Conservation (phyloP, 2,888 invertebrate genomes). For the Rhorus exstirpatorius region DNA sequence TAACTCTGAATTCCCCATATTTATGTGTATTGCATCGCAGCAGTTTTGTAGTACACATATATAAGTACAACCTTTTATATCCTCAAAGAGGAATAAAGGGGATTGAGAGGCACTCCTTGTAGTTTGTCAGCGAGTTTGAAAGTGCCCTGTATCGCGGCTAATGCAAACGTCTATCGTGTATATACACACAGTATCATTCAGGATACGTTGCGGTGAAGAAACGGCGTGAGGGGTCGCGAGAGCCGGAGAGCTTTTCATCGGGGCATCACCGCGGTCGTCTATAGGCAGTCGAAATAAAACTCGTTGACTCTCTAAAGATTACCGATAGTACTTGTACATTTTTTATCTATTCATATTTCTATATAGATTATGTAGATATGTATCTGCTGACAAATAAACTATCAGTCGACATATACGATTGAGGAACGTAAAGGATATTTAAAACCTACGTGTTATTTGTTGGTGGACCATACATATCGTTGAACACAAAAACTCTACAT, state of each 20-base stretch:
- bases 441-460: too few species aligned
- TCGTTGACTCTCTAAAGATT: not conserved
- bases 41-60: not conserved
- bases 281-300: not conserved
- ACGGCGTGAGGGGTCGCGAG: slow-evolving; percentile 2
- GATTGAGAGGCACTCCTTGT: slow-evolving; percentile 10
- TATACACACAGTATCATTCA: slow-evolving; percentile 29
- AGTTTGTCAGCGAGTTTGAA: slow-evolving; percentile 52
- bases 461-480: too few species aligned
- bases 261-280: slow-evolving; percentile 17
- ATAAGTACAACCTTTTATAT: not conserved
- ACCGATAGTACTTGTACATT: not conserved
- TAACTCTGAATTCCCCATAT: too few species aligned
- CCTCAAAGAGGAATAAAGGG: slow-evolving; percentile 4
- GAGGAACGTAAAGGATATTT: too few species aligned
- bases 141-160: slow-evolving; percentile 44
- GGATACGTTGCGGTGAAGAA: not conserved
- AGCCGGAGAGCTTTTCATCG: slow-evolving; percentile 23
- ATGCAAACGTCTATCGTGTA: slow-evolving; percentile 57
- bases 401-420: too few species aligned
- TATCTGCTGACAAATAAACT: not conserved
- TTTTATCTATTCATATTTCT: not conserved
- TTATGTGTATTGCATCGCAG: not conserved
- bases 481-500: too few species aligned
- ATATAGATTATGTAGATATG: not conserved